A percentile compares a stretch with the other conserved stretches of the same genome.
Evolutionary conservation across 2,113 vertebrate species (phyloP).

Genomic region (Noturus placidus): DNA sequence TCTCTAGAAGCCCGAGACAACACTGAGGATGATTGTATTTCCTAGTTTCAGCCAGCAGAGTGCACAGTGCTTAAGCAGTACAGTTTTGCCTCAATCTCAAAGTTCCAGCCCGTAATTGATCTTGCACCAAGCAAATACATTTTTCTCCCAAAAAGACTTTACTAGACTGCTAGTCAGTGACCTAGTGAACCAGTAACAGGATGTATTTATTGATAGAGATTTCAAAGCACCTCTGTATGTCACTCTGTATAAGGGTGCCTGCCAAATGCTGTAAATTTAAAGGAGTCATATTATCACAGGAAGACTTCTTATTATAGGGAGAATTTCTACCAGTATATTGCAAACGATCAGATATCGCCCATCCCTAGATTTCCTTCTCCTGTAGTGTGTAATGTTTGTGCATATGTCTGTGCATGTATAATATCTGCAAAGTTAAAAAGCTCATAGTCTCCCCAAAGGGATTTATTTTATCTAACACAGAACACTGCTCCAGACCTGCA

Average conservation of each 20-base stretch:
- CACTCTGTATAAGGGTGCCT: background rate
- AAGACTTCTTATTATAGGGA: too few species aligned
- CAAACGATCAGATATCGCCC: too few species aligned
- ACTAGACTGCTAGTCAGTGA: background rate
- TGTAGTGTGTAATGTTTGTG: too few species aligned
- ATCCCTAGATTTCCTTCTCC: too few species aligned
- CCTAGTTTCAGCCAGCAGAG: constrained; percentile 40
- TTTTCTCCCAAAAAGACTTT: background rate
- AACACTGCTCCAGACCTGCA: too few species aligned
- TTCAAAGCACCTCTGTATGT: background rate
- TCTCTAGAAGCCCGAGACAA: constrained; percentile 43
- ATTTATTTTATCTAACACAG: too few species aligned
- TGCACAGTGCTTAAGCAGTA: constrained; percentile 19
- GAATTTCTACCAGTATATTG: too few species aligned
- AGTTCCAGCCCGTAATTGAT: background rate
- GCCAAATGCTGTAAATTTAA: background rate
- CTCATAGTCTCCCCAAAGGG: too few species aligned
- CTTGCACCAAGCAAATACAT: background rate
- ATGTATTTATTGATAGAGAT: background rate
- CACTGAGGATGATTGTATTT: constrained; percentile 5
- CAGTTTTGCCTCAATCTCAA: background rate
- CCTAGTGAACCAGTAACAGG: background rate
- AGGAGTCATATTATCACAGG: background rate
- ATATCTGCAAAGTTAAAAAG: too few species aligned
- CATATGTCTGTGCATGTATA: too few species aligned